phyloP scores from a whole-genome alignment of 2,797 vertebrate genomes.

The Brachymystax lenok region DNA sequence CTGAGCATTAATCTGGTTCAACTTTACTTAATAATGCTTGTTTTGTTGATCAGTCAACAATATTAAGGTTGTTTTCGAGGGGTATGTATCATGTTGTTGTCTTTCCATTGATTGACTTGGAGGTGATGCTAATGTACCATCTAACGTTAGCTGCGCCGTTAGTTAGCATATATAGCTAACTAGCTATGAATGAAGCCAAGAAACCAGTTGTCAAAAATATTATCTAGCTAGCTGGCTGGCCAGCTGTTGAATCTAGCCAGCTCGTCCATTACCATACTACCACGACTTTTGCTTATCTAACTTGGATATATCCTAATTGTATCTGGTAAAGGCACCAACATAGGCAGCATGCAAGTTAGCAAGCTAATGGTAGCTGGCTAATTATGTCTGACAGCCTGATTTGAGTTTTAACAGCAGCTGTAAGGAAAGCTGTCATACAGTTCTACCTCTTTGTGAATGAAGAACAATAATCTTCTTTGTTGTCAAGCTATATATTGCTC shows the following conservation, averaged over 20 bases:
- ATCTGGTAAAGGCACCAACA: not conserved
- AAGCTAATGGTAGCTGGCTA: not conserved
- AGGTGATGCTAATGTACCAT: not conserved
- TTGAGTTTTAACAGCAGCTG: not conserved
- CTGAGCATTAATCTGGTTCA: slow-evolving; percentile 47
- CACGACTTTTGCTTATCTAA: too few relatives aligned
- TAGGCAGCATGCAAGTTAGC: not conserved
- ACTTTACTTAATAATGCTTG: slow-evolving; percentile 69
- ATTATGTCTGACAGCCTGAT: not conserved
- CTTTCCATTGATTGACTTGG: slow-evolving; percentile 11
- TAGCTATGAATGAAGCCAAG: slow-evolving; percentile 1
- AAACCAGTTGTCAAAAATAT: not conserved
- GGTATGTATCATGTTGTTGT: slow-evolving; percentile 51
- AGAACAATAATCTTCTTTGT: not conserved
- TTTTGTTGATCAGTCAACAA: slow-evolving; percentile 50
- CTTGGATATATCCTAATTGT: not conserved
- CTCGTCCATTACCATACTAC: slow-evolving; percentile 19
- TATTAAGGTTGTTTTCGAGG: slow-evolving; percentile 63
- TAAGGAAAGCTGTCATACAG: not conserved
- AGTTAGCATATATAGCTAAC: slow-evolving; percentile 35
- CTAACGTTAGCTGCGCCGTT: not conserved
- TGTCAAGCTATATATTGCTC: not conserved
- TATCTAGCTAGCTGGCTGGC: slow-evolving; percentile 45
- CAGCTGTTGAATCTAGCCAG: slow-evolving; percentile 36
- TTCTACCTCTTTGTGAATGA: not conserved